A percentile compares a stretch with the other conserved stretches of the same genome.
phyloP scores from a whole-genome alignment of 2,113 vertebrate species.

The Dipodomys stephensi region DNA sequence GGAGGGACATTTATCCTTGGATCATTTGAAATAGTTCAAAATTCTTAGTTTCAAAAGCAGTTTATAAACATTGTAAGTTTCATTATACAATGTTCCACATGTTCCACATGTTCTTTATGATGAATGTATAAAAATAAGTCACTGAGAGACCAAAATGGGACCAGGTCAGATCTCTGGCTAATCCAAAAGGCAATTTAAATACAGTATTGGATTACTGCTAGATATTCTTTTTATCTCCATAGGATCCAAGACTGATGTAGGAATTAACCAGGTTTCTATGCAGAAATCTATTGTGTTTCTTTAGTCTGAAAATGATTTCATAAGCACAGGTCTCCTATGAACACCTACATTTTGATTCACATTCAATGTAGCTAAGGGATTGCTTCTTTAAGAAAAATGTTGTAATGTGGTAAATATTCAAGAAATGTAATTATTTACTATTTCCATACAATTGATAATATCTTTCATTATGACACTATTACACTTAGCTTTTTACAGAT shows the following conservation, averaged over 20 bases:
- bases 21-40: background rate
- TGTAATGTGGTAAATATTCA: background rate
- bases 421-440: background rate
- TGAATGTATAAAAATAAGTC: background rate
- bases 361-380: background rate
- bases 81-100: background rate
- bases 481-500: no score
- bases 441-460: background rate
- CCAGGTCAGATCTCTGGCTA: background rate
- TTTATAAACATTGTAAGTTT: constrained; percentile 8
- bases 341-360: background rate
- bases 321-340: background rate
- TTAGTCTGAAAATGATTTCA: background rate
- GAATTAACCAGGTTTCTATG: background rate
- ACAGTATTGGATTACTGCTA: no score
- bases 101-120: background rate
- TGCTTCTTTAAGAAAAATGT: constrained; percentile 11
- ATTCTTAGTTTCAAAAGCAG: constrained; percentile 22
- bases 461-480: background rate
- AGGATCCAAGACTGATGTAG: background rate
- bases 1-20: background rate
- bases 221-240: no score
- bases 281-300: background rate
- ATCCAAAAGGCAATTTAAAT: background rate
- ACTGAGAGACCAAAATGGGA: background rate